Base-by-base conservation (phyloP, 2,113 vertebrate species). In the Brienomyrus longianalis region DNA sequence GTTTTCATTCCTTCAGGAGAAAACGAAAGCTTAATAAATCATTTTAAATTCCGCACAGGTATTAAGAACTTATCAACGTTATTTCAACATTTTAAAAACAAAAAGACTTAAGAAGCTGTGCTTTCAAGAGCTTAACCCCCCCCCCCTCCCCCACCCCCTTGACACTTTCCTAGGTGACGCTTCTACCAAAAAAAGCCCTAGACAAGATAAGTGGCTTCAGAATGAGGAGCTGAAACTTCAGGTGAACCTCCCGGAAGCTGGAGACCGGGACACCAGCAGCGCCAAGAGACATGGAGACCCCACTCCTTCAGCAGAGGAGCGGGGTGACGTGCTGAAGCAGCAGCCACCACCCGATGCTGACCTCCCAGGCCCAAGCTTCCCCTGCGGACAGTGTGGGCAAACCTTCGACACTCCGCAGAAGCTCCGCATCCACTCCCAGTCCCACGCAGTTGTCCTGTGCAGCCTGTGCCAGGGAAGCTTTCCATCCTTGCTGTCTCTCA, bases 401-500 rank as follows among this genome's bases (percentile, higher is more conserved):
- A 98, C 98, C 94, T 99, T 99, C 94, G 99, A 99, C 97, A 99
- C 98, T 92, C 96, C 98, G 97, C 98, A 99, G 96, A 99, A 99
- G 96, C 98, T 99, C 96, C 98, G 98, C 95, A 97, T 98, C 96
- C 99, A 99, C 98, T 99, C 98, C 95, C 99, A 99, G 92, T 98
- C 99, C 93, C 99, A 99, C 1, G 98, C 96, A 98, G 95, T 98
- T 91, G 98, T 98, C 0, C 98, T 99, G 97, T 99, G 99, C 94
- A 98, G 96, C 92, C 97, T 99, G 93, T 99, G 99, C 94, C 98
- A 99, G 88, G 97, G 98, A 89, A 99, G 98, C 95, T 99, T 99
- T 94, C 98, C 98, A 95, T 98, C 99, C 96, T 98, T 99, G 96
- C 96, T 98, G 93, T 97, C 98, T 94, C 98, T 99, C 96, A 98